phyloP scores from a whole-genome alignment of 2,113 vertebrate species.

The Phalacrocorax carbo region DNA sequence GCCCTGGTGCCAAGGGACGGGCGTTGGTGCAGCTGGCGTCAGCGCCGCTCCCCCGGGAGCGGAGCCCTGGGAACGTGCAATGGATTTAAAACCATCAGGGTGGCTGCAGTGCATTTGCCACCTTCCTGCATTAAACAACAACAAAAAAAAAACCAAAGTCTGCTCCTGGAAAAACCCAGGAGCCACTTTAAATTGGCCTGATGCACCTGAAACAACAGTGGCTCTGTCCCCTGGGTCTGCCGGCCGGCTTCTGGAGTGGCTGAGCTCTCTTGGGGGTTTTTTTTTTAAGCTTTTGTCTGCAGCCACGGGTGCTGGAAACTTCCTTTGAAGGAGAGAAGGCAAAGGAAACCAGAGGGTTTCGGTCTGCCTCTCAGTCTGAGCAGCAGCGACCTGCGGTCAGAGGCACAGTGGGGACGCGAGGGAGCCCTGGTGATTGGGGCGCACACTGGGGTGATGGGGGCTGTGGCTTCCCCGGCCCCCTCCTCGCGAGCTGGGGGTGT shows the following conservation, averaged over 20 bases:
- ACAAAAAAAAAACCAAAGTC: background rate
- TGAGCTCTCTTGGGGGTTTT: too few relatives aligned
- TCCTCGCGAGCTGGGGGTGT: background rate
- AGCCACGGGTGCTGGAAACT: fast-evolving
- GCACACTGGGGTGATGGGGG: fast-evolving
- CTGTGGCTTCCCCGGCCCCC: fast-evolving
- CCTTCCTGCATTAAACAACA: background rate
- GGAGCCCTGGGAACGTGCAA: background rate
- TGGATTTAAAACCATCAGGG: background rate
- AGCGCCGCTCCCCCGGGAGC: fast-evolving
- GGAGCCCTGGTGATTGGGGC: background rate
- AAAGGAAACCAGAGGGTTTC: fast-evolving
- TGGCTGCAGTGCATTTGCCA: background rate
- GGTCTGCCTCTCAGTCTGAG: fast-evolving
- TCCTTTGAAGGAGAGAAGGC: background rate
- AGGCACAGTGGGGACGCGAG: fast-evolving
- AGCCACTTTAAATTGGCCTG: background rate
- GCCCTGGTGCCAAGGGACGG: fast-evolving
- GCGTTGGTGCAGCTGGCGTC: background rate
- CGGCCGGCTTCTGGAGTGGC: fast-evolving
- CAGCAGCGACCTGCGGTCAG: fast-evolving
- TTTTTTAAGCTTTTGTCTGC: background rate
- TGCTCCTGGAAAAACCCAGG: background rate
- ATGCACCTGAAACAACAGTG: background rate
- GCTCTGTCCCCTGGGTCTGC: background rate